Conservation (phyloP, 2,888 invertebrate species). For the Ferdinandea cuprea region DNA sequence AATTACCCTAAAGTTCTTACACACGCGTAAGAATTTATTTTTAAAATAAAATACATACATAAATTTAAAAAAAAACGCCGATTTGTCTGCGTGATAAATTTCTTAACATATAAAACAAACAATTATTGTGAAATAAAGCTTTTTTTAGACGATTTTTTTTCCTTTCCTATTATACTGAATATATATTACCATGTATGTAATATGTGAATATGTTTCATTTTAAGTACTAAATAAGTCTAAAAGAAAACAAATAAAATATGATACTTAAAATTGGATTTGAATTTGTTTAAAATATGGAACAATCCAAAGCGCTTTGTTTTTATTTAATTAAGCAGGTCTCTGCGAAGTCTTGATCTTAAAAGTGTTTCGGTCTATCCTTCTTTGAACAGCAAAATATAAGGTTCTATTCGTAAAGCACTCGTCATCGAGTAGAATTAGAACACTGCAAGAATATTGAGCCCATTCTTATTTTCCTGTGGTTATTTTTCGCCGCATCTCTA, state of each 20-base stretch:
- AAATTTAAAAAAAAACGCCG: slow-evolving; percentile 10
- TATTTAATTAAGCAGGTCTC: no score
- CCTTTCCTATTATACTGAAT: slow-evolving; percentile 60
- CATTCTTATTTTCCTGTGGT: no score
- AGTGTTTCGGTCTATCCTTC: not conserved
- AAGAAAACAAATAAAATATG: slow-evolving; percentile 45
- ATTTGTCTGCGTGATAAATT: slow-evolving; percentile 41
- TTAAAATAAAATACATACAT: slow-evolving; percentile 2
- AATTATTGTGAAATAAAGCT: slow-evolving; percentile 8
- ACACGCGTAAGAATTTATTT: no score
- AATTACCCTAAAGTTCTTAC: no score
- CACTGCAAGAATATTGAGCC: no score
- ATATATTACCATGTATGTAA: slow-evolving; percentile 67
- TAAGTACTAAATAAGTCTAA: slow-evolving; percentile 64
- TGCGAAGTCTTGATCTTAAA: no score
- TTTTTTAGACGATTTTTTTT: slow-evolving; percentile 48
- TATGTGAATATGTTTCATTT: slow-evolving; percentile 68
- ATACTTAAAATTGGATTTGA: slow-evolving; percentile 44
- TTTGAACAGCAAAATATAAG: no score
- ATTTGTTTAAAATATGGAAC: no score
- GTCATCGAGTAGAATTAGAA: no score
- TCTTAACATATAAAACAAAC: slow-evolving; percentile 19
- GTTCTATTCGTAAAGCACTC: no score
- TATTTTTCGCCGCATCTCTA: no score
- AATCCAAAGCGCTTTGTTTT: no score